Conservation (phyloP, 2,797 vertebrate genomes). For the Pipistrellus pygmaeus region DNA sequence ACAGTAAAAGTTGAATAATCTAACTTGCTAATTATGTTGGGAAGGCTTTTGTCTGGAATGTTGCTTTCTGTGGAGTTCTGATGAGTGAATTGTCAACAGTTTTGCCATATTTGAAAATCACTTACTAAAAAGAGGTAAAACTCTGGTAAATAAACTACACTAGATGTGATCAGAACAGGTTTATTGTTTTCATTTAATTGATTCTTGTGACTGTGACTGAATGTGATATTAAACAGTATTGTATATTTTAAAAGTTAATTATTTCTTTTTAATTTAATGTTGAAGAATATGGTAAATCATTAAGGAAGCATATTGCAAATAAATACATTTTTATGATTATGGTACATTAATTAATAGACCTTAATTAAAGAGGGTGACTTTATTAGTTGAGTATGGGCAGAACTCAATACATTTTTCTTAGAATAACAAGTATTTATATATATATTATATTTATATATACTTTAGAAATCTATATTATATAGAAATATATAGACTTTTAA, state of each 20-base stretch:
- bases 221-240: neutral
- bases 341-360: neutral
- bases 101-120: constrained; percentile 46
- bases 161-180: constrained; percentile 23
- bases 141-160: neutral
- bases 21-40: constrained; percentile 37
- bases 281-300: constrained; percentile 25
- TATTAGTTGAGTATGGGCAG: neutral
- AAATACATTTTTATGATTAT: constrained; percentile 23
- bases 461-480: neutral
- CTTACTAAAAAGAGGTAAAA: constrained; percentile 6
- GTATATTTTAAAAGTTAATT: constrained; percentile 6
- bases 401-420: constrained; percentile 23
- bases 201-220: constrained; percentile 14
- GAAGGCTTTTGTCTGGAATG: constrained; percentile 35
- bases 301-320: constrained; percentile 8
- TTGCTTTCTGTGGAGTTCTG: constrained; percentile 27
- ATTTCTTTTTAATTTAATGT: constrained; percentile 27
- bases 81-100: constrained; percentile 44
- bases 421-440: neutral
- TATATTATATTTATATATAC: neutral
- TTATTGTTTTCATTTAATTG: constrained; percentile 34
- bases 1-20: neutral
- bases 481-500: neutral
- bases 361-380: constrained; percentile 1